These are phyloP conservation scores for Caligus rogercresseyi DNA, from an alignment of 1,140 invertebrate species.

Conservation along the genomic window DNA sequence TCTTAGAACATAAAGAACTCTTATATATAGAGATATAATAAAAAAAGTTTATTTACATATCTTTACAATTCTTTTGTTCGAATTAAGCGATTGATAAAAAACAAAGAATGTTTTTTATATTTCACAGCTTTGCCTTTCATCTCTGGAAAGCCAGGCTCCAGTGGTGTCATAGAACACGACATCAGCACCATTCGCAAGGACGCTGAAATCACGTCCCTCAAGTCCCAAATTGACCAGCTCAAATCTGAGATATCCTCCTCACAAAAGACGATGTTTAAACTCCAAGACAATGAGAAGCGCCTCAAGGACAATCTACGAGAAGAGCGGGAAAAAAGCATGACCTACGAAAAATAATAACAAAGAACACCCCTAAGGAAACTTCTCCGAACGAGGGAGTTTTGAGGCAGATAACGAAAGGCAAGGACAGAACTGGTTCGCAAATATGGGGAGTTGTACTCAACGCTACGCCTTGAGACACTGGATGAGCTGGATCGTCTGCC, in stretches of 20 bases:
- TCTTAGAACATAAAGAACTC: too few species aligned
- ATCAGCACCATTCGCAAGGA: slow-evolving; percentile 3
- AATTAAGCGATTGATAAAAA: too few species aligned
- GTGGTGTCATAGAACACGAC: slow-evolving; percentile 3
- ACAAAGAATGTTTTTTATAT: too few species aligned
- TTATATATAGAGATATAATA: too few species aligned
- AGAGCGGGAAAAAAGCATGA: neutral
- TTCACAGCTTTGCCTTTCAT: too few species aligned
- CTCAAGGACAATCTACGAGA: neutral
- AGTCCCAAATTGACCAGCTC: neutral
- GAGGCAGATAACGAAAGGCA: neutral
- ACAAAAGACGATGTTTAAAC: neutral
- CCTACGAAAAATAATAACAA: neutral
- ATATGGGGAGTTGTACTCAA: slow-evolving; percentile 64
- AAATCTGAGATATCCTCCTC: neutral
- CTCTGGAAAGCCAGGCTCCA: too few species aligned
- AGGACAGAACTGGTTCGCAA: slow-evolving; percentile 41
- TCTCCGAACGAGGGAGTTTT: neutral
- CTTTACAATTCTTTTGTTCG: too few species aligned
- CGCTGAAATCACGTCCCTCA: slow-evolving; percentile 15
- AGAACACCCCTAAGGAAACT: neutral
- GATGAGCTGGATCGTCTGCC: slow-evolving; percentile 59
- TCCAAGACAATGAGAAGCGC: neutral
- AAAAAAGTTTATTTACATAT: too few species aligned
- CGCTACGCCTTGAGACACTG: slow-evolving; percentile 60